Conservation (phyloP, 1,140 invertebrate genomes). For the Leptopilina boulardi region DNA sequence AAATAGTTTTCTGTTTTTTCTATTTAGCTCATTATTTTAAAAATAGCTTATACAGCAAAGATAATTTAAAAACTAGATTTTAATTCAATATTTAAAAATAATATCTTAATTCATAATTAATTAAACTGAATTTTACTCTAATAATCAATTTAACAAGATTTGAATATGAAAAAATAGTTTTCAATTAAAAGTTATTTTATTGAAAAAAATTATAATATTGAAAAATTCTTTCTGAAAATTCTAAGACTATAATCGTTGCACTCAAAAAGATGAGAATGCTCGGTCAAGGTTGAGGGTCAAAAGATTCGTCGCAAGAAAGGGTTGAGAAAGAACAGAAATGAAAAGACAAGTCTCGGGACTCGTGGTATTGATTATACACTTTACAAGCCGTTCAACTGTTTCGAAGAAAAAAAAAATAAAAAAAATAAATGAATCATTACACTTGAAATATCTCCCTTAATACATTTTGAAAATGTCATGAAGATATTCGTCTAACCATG, state of each 20-base stretch:
- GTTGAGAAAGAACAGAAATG: slow-evolving; percentile 12
- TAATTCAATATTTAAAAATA: no score
- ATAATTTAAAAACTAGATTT: not conserved
- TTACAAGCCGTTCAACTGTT: slow-evolving; percentile 8
- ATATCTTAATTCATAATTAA: no score
- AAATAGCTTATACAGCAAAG: not conserved
- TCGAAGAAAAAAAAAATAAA: not conserved
- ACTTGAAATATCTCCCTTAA: not conserved
- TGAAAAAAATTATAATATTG: not conserved
- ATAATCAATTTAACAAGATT: no score
- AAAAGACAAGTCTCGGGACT: not conserved
- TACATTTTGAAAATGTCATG: not conserved
- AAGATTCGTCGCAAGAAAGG: not conserved
- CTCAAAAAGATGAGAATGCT: not conserved
- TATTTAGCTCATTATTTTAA: not conserved
- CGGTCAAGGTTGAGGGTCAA: slow-evolving; percentile 24
- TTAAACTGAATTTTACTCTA: no score
- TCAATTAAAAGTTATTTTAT: no score
- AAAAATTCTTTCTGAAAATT: not conserved
- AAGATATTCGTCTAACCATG: not conserved
- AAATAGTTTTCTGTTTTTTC: not conserved
- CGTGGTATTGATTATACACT: not conserved
- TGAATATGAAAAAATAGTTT: no score
- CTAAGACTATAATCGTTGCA: not conserved
- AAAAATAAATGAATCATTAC: not conserved